Evolutionary conservation across 2,888 invertebrate species (phyloP), one percentile per base, ranked within the genome.

Genomic region (Pilophorus perplexus): DNA sequence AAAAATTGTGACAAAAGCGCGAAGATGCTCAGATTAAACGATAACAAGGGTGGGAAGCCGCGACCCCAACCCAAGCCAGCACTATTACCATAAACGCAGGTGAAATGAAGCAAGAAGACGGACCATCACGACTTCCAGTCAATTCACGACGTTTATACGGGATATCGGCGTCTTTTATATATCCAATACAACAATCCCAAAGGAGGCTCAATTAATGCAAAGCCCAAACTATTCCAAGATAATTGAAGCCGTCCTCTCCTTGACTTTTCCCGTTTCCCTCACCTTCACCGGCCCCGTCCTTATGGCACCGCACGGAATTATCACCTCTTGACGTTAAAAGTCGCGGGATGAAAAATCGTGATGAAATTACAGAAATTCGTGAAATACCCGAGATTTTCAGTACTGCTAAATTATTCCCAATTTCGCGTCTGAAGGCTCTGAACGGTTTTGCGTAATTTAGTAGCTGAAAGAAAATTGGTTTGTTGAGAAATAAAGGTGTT

Each of bases 1-100:
- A n/a, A n/a, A n/a, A n/a, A n/a, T n/a, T n/a, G n/a, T n/a, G n/a
- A n/a, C n/a, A n/a, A n/a, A n/a, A n/a, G n/a, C n/a, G n/a, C n/a
- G n/a, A n/a, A n/a, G n/a, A n/a, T n/a, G n/a, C n/a, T n/a, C n/a
- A n/a, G n/a, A n/a, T n/a, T n/a, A n/a, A n/a, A n/a, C n/a, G n/a
- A n/a, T n/a, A n/a, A n/a, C n/a, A n/a, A n/a, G n/a, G n/a, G n/a
- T n/a, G n/a, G n/a, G n/a, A n/a, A n/a, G n/a, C n/a, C n/a, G n/a
- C n/a, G n/a, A n/a, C n/a, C n/a, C n/a, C n/a, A n/a, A n/a, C n/a
- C n/a, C n/a, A n/a, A n/a, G n/a, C n/a, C n/a, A 12, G 33, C 6
- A 33, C 6, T 12, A 44, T 44, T 44, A 44, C 44, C 44, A 44
- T 50, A 50, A 50, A 50, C 1, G 22, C 25, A 18, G 25, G 25